Conservation (phyloP, 2,797 vertebrate species). For the Chelidonichthys spinosus region DNA sequence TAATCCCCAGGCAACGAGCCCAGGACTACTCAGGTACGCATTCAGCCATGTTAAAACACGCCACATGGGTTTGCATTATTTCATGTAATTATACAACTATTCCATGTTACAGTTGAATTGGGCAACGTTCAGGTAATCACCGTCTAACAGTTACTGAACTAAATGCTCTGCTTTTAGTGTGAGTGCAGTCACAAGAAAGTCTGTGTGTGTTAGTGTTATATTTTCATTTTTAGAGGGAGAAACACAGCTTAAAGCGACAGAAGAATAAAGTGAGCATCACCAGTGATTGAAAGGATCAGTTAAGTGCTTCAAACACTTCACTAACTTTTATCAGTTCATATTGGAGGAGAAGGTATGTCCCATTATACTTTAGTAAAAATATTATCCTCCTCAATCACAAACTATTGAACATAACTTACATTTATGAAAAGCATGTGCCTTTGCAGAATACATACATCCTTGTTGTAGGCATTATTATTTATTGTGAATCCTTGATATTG, state of each 20-base stretch:
- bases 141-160: not conserved
- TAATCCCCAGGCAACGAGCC: slow-evolving; percentile 63
- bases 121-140: slow-evolving; percentile 26
- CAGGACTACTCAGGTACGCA: slow-evolving; percentile 47
- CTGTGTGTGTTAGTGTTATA: not conserved
- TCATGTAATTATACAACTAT: slow-evolving; percentile 65
- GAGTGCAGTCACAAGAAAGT: slow-evolving; percentile 6
- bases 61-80: slow-evolving; percentile 61
- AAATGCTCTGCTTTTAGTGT: not conserved
- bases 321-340: not conserved
- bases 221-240: not conserved
- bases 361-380: slow-evolving; percentile 7
- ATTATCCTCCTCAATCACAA: not conserved
- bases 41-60: slow-evolving; percentile 77
- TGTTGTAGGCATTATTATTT: no score
- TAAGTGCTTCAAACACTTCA: not conserved
- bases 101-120: slow-evolving; percentile 33
- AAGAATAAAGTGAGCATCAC: not conserved
- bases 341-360: not conserved
- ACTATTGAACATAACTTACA: no score
- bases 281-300: not conserved
- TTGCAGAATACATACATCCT: no score
- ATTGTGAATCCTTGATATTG: no score
- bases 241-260: not conserved
- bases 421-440: no score